A percentile compares a stretch with the other conserved stretches of the same genome.
Evolutionary conservation across 1,140 invertebrate genomes (phyloP).

Genomic region (Rhopalosiphum padi): DNA sequence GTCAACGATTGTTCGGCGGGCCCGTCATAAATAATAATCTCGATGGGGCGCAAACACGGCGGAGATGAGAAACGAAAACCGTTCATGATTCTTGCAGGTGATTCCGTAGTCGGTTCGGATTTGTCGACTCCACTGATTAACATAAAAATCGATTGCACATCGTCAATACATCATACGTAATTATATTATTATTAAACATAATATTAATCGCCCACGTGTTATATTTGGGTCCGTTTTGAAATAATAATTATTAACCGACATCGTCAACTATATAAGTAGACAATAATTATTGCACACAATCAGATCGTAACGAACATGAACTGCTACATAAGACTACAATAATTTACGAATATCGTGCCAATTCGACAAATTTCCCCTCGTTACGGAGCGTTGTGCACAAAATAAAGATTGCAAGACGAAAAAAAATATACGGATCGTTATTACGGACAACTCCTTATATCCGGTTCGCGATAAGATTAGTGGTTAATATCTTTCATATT

Average conservation of each 20-base stretch:
- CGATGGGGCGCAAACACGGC: neutral
- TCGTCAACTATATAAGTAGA: neutral
- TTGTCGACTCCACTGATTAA: neutral
- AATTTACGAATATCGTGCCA: neutral
- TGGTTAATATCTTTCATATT: neutral
- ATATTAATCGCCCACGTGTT: neutral
- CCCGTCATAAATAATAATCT: neutral
- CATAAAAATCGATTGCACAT: neutral
- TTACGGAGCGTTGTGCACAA: neutral
- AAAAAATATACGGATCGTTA: neutral
- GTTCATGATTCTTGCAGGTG: neutral
- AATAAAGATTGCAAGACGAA: neutral
- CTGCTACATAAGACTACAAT: no score
- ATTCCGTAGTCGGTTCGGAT: neutral
- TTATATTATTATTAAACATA: neutral
- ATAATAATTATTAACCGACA: neutral
- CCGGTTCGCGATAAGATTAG: neutral
- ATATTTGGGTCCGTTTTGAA: neutral
- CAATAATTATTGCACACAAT: neutral
- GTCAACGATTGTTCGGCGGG: neutral
- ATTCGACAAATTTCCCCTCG: neutral
- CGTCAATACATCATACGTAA: neutral
- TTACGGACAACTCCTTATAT: neutral
- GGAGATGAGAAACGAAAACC: neutral
- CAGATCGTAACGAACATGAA: neutral